Evolutionary conservation across 2,113 vertebrate genomes (phyloP), one percentile per base, ranked within the genome.

Genomic region (Pangasianodon hypophthalmus): DNA sequence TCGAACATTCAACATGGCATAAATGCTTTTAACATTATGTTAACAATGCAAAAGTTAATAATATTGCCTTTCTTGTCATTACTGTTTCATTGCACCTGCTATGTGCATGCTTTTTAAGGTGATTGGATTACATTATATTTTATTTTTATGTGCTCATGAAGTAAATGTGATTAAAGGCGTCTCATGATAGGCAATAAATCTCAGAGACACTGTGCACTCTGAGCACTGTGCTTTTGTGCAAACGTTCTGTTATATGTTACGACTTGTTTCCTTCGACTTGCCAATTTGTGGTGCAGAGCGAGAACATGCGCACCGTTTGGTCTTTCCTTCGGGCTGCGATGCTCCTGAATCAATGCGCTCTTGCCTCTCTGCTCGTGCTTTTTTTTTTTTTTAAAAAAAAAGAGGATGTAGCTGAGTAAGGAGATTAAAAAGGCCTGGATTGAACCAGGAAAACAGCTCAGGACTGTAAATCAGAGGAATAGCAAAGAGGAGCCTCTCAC

Each of bases 361-460:
- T 71, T 92, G 85, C 92, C 92, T 92, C 92, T 90, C 88, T 88
- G 92, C 90, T 92, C 92, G 93, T 97, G 96, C 83, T 13, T 24
- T 71, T 62, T 97, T 95, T 97, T 97, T 96, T 84, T 87, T 75
- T 84, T 10, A 75, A 50, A 29, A 50, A 79, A n/a, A n/a, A 80
- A 80, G 5, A 97, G 97, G 95, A 97, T 95, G 95, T 93, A 96
- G 95, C 93, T 94, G 94, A 94, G 92, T 95, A 94, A 96, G 94
- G 92, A 96, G 95, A 97, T 97, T 97, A 96, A 95, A 96, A 94
- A 92, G 93, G 95, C 95, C 93, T 95, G 95, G 93, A 95, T 96
- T 97, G 96, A 96, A 91, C 89, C 93, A 91, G 94, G 89, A 95
- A 95, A 92, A 93, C 92, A 93, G 91, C 5, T 52, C 24, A 85